Evolutionary conservation across 1,140 invertebrate species (phyloP), one percentile per base, ranked within the genome.

Genomic region (Camponotus pennsylvanicus): DNA sequence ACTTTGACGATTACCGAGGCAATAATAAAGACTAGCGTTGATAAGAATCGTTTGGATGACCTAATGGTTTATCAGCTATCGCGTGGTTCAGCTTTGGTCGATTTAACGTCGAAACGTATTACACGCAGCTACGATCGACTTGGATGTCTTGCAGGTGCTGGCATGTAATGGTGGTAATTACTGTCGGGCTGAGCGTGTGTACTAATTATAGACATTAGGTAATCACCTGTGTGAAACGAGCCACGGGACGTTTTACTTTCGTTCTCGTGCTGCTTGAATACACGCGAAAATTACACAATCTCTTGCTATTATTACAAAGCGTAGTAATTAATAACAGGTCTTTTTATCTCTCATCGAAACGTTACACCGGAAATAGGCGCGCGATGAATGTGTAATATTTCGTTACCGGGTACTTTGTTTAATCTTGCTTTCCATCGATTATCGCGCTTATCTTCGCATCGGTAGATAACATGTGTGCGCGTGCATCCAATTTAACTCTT

Each of bases 121-220:
- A 34, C 57, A 40, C 42, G 21, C 11, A 27, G 8, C 21, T 18
- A 63, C 3, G 0, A 66, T 61, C n/a, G 32, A 55, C 55, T 64
- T n/a, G 66, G 37, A 70, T 64, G 32, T 37, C 69, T 77, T 27
- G 82, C 82, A 85, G 59, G 73, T 76, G 70, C 34, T 49, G 11
- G n/a, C 40, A 13, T 27, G 27, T 27, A 27, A 27, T 32, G 32
- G 32, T 49, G 8, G 18, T 78, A 63, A 85, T 78, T 66, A 78
- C 1, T 21, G 59, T 21, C 61, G 61, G 9, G 57, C n/a, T 63
- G 21, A 21, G 71, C 34, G 73, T 66, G 73, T 11, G 61, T 52
- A 55, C 82, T 85, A 85, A 85, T 85, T 85, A n/a, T 45, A 70
- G 71, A 0, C 73, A 66, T 85, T 85, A 66, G 73, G 77, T 85